Evolutionary conservation across 2,888 invertebrate genomes (phyloP).

Genomic region (Nesidiocoris tenuis): DNA sequence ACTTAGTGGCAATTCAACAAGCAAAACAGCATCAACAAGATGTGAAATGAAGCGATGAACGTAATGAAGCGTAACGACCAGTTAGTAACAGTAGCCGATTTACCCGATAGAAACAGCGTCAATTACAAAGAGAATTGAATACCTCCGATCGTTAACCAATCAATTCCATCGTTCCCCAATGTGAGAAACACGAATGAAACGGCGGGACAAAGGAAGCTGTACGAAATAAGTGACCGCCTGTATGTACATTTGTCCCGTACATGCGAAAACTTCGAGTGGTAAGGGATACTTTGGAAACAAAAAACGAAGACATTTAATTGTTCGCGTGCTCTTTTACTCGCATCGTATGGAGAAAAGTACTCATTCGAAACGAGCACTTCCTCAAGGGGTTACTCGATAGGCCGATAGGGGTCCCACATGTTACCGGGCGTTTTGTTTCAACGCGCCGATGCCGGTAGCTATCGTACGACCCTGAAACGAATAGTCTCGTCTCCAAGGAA

Average conservation of each 20-base stretch:
- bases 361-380: constrained; percentile 17
- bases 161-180: not conserved
- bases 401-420: constrained; percentile 33
- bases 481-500: not conserved
- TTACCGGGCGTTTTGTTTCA: not conserved
- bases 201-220: not conserved
- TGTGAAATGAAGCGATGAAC: not conserved
- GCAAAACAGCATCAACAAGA: too few relatives aligned
- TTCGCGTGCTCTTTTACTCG: not conserved
- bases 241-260: not conserved
- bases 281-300: not conserved
- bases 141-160: not conserved
- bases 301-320: not conserved
- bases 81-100: not conserved
- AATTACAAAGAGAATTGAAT: not conserved
- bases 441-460: not conserved
- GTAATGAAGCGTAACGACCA: not conserved
- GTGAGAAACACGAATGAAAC: not conserved
- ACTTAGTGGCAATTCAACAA: too few relatives aligned
- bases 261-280: too few relatives aligned
- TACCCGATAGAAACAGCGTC: not conserved
- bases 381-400: constrained; percentile 33
- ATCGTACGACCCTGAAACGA: not conserved
- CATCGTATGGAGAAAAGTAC: too few relatives aligned
- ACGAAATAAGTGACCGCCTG: not conserved